phyloP scores from a whole-genome alignment of 2,888 invertebrate genomes.

The Limnephilus rhombicus region DNA sequence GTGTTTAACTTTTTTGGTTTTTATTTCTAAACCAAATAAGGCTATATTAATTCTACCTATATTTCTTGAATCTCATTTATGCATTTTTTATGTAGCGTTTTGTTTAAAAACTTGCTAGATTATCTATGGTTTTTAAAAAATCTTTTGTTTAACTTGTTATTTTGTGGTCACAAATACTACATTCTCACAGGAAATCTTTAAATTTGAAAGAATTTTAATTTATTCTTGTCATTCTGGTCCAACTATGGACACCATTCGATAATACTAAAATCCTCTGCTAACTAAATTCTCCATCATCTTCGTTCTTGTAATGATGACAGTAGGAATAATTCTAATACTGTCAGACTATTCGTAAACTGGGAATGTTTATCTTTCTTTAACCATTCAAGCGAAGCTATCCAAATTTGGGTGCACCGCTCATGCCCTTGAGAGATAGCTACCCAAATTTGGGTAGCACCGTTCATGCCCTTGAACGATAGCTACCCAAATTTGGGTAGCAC shows the following conservation, averaged over 20 bases:
- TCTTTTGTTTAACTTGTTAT: neutral
- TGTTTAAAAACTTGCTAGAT: neutral
- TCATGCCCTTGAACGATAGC: no score
- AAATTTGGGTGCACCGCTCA: no score
- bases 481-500: no score
- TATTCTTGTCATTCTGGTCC: neutral
- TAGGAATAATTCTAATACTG: no score
- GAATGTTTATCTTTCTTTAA: no score
- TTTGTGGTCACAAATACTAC: neutral
- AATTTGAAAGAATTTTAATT: neutral
- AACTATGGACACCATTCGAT: neutral
- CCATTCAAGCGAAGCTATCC: no score
- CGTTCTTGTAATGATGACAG: no score
- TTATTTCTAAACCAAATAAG: neutral
- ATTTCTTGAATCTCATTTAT: constrained; percentile 1
- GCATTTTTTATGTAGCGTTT: neutral
- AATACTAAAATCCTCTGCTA: neutral
- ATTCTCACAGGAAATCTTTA: neutral
- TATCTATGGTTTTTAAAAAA: neutral
- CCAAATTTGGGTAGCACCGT: no score
- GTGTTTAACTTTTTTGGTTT: neutral
- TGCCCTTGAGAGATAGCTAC: no score
- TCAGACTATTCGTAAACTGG: no score
- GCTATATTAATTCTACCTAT: neutral
- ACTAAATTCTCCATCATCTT: neutral